phyloP scores from a whole-genome alignment of 1,140 invertebrate species.

The Drosophila sulfurigaster region DNA sequence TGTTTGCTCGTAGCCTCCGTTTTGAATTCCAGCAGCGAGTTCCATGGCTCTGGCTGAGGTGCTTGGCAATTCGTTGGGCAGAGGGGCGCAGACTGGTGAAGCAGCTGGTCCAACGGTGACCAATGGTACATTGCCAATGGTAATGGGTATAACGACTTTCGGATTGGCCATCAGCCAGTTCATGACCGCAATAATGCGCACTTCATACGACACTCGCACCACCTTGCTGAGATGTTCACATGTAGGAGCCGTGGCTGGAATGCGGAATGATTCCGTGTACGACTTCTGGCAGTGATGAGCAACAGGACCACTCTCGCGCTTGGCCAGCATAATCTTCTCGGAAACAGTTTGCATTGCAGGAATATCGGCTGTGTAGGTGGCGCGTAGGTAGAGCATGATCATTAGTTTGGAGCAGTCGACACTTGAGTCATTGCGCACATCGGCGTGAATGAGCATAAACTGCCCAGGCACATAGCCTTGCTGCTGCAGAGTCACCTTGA shows the following conservation, averaged over 20 bases:
- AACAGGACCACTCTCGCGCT: slow-evolving; percentile 69
- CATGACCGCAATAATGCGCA: slow-evolving; percentile 75
- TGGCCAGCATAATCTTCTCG: slow-evolving; percentile 76
- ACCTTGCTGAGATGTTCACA: slow-evolving; percentile 85
- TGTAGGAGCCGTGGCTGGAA: slow-evolving; percentile 77
- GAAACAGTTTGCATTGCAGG: slow-evolving; percentile 85
- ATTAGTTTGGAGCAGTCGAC: slow-evolving; percentile 85
- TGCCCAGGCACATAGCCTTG: slow-evolving; percentile 82
- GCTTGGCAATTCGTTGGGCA: slow-evolving; percentile 64
- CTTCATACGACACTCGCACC: slow-evolving; percentile 76
- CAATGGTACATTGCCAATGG: slow-evolving; percentile 78
- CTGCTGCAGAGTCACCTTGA: slow-evolving; percentile 73
- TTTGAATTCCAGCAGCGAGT: slow-evolving; percentile 42
- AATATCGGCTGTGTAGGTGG: slow-evolving; percentile 85
- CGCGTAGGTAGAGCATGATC: slow-evolving; percentile 85
- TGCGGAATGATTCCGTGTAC: slow-evolving; percentile 71
- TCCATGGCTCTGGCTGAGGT: slow-evolving; percentile 68
- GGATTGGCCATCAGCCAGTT: slow-evolving; percentile 79
- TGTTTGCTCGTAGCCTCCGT: slow-evolving; percentile 45
- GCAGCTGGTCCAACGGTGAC: slow-evolving; percentile 29
- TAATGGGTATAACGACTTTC: slow-evolving; percentile 67
- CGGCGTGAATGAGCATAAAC: slow-evolving; percentile 69
- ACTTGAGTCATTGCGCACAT: slow-evolving; percentile 84
- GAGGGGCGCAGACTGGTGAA: slow-evolving; percentile 24
- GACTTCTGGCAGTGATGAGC: slow-evolving; percentile 49